These are phyloP conservation scores for Drosophila bunnanda DNA, from an alignment of 2,888 invertebrate species.

Conservation along the genomic window DNA sequence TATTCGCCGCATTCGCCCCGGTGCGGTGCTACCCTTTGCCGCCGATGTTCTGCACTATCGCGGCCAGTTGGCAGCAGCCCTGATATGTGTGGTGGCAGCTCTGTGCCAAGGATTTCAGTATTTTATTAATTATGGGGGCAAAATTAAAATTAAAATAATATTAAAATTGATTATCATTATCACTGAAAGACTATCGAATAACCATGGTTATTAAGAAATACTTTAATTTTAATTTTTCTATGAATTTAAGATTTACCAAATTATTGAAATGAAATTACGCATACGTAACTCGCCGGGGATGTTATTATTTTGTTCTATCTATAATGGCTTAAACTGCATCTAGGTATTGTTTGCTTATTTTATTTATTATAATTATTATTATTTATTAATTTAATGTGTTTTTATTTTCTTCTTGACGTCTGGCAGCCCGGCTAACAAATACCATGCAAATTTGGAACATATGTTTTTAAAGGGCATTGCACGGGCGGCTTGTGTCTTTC, in stretches of 20 bases:
- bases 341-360: too few species aligned
- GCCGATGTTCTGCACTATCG: constrained; percentile 9
- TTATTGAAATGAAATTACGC: too few species aligned
- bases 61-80: constrained; percentile 6
- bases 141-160: not conserved
- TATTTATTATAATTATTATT: not conserved
- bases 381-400: not conserved
- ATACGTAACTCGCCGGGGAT: too few species aligned
- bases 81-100: too few species aligned
- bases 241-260: too few species aligned
- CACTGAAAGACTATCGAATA: too few species aligned
- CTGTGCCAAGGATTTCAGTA: not conserved
- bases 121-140: not conserved
- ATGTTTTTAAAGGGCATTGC: constrained; percentile 17
- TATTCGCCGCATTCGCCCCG: constrained; percentile 31
- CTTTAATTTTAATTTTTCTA: too few species aligned
- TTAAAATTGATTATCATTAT: too few species aligned
- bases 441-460: not conserved
- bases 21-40: constrained; percentile 11
- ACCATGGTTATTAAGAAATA: too few species aligned
- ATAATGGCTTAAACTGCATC: too few species aligned
- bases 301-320: too few species aligned
- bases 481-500: constrained; percentile 3
- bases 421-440: not conserved
- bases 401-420: not conserved